These are phyloP conservation scores for Lochmaea crataegi DNA, from an alignment of 2,888 invertebrate genomes.

Conservation along the genomic window DNA sequence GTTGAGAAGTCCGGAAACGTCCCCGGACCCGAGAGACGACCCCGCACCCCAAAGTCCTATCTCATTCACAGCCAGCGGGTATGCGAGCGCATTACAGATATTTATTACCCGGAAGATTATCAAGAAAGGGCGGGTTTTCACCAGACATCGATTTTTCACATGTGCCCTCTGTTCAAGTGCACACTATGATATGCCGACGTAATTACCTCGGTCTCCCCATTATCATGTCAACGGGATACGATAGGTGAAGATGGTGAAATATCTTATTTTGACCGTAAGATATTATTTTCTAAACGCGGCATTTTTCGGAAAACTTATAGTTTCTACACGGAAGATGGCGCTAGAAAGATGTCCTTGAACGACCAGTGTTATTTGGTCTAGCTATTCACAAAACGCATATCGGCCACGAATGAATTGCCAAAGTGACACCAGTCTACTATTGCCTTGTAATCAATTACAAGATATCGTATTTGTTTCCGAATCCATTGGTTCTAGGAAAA, in stretches of 20 bases:
- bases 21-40: slow-evolving; percentile 35
- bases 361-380: too few relatives aligned
- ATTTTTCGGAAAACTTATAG: too few relatives aligned
- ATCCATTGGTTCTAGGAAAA: too few relatives aligned
- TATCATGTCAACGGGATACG: slow-evolving; percentile 43
- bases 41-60: slow-evolving; percentile 54
- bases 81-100: slow-evolving; percentile 64
- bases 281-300: not conserved
- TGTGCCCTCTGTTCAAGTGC: slow-evolving; percentile 58
- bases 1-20: slow-evolving; percentile 45
- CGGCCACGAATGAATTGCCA: too few relatives aligned
- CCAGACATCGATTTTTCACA: slow-evolving; percentile 64
- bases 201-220: slow-evolving; percentile 34
- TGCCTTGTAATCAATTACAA: too few relatives aligned
- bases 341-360: too few relatives aligned
- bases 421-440: too few relatives aligned
- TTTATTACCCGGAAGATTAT: slow-evolving; percentile 64
- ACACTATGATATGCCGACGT: slow-evolving; percentile 49
- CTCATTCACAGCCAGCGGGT: slow-evolving; percentile 65
- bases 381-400: too few relatives aligned
- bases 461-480: too few relatives aligned
- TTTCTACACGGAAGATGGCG: too few relatives aligned
- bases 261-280: not conserved
- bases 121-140: slow-evolving; percentile 63
- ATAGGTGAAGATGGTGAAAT: not conserved